Percentiles rank a stretch among this genome's conserved stretches.
Conservation (phyloP, 2,797 vertebrate genomes). For the Girardinus metallicus region DNA sequence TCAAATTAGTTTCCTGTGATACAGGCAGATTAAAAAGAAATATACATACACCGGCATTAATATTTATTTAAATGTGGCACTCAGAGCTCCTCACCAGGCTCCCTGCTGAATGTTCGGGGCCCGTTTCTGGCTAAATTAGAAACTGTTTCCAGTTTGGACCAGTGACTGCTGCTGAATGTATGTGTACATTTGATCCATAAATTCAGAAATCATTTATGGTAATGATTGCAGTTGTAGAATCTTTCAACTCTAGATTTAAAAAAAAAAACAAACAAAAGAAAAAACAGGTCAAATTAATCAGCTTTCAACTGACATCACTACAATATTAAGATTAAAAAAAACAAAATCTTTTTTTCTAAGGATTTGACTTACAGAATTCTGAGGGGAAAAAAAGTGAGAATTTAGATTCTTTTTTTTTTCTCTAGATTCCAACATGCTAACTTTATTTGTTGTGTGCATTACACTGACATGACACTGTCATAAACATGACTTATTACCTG, state of each 20-base stretch:
- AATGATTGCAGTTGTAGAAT: neutral
- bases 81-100: neutral
- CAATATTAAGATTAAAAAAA: neutral
- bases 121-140: neutral
- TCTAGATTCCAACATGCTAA: too few relatives aligned
- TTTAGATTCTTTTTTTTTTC: too few relatives aligned
- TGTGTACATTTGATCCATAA: neutral
- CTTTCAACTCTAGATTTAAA: neutral
- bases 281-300: neutral
- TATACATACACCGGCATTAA: neutral
- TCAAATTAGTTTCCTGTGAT: neutral
- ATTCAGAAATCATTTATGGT: neutral
- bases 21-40: neutral
- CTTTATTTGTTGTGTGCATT: too few relatives aligned
- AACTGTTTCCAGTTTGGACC: neutral
- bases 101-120: neutral
- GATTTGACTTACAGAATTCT: too few relatives aligned
- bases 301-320: neutral
- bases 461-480: too few relatives aligned
- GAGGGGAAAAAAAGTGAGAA: too few relatives aligned
- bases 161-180: neutral
- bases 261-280: rapidly evolving
- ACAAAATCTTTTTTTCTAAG: too few relatives aligned
- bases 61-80: neutral
- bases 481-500: too few relatives aligned